Conservation (phyloP, 2,888 invertebrate species). For the Oscheius sp. region DNA sequence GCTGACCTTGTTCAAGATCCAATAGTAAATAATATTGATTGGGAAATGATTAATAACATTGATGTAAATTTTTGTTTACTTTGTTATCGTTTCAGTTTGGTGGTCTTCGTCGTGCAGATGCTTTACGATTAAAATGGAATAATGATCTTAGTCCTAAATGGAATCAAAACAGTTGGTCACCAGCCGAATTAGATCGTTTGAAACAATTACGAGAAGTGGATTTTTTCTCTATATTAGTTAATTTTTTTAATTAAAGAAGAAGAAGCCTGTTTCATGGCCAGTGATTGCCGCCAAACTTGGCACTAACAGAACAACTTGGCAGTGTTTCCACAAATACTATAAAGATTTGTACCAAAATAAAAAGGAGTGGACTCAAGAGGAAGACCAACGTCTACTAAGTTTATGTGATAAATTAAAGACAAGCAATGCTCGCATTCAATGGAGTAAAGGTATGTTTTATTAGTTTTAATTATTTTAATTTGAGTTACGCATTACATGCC, state of each 20-base stretch:
- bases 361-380: slow-evolving; percentile 77
- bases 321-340: slow-evolving; percentile 72
- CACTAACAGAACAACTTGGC: slow-evolving; percentile 71
- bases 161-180: slow-evolving; percentile 64
- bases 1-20: neutral
- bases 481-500: slow-evolving; percentile 64
- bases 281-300: slow-evolving; percentile 52
- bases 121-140: slow-evolving; percentile 71
- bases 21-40: slow-evolving; percentile 44
- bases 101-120: slow-evolving; percentile 65
- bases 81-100: slow-evolving; percentile 69
- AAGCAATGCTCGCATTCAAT: slow-evolving; percentile 79
- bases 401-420: slow-evolving; percentile 77
- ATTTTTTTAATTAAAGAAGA: slow-evolving; percentile 24
- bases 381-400: slow-evolving; percentile 78
- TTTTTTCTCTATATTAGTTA: neutral
- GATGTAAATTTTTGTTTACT: slow-evolving; percentile 26
- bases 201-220: slow-evolving; percentile 33
- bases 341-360: slow-evolving; percentile 55
- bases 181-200: slow-evolving; percentile 50
- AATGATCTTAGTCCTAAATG: slow-evolving; percentile 70
- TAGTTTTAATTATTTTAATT: neutral
- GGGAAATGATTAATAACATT: slow-evolving; percentile 45
- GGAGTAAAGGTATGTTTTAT: slow-evolving; percentile 75
- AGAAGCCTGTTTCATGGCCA: slow-evolving; percentile 53